Conservation (phyloP, 53 echinoderm and acorn worm species). For the Luidia sarsii region DNA sequence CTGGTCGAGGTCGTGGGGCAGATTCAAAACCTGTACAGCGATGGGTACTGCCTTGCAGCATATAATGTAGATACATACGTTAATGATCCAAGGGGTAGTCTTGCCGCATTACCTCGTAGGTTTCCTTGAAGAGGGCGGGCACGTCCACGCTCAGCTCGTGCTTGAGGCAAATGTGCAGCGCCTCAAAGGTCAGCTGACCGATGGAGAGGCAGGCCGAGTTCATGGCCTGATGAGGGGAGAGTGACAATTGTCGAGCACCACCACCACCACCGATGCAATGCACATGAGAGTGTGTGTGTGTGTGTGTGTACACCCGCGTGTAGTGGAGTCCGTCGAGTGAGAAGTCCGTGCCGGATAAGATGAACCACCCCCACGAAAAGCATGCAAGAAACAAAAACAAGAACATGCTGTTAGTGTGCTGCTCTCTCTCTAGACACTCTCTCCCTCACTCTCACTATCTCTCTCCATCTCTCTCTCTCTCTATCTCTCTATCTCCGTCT, state of each 20-base stretch:
- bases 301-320: too few relatives aligned
- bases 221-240: constrained; percentile 43
- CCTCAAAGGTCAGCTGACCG: constrained; percentile 65
- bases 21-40: background rate
- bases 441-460: too few relatives aligned
- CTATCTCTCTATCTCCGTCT: too few relatives aligned
- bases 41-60: background rate
- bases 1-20: background rate
- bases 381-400: too few relatives aligned
- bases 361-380: too few relatives aligned
- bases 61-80: background rate
- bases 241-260: background rate
- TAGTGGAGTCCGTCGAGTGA: too few relatives aligned
- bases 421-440: too few relatives aligned
- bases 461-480: too few relatives aligned
- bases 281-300: too few relatives aligned
- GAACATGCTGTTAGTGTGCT: too few relatives aligned
- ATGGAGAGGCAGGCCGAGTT: constrained; percentile 72
- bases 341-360: too few relatives aligned
- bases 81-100: background rate
- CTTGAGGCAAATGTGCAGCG: constrained; percentile 60
- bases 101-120: constrained; percentile 58
- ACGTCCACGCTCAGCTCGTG: constrained; percentile 46
- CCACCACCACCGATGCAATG: constrained; percentile 2
- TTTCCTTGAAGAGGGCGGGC: constrained; percentile 50